A percentile compares a stretch with the other conserved stretches of the same genome.
These are phyloP conservation scores for Siniperca undulata DNA, from an alignment of 2,797 vertebrate species.

Conservation along the genomic window DNA sequence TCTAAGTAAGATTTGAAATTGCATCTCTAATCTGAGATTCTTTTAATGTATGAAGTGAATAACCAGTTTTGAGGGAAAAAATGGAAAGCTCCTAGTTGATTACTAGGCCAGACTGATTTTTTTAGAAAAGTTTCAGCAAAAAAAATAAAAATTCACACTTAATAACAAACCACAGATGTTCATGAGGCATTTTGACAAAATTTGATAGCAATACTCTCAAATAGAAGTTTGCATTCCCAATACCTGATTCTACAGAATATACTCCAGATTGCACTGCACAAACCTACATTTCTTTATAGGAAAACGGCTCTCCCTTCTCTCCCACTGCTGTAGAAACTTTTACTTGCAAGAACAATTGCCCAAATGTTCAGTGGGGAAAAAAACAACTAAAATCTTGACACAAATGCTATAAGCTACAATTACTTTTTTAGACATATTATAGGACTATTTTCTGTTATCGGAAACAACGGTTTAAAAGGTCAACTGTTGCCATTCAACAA, in stretches of 20 bases:
- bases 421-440: background rate
- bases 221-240: background rate
- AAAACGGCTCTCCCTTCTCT: background rate
- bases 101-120: background rate
- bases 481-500: conserved; percentile 12
- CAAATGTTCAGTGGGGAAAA: background rate
- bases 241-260: background rate
- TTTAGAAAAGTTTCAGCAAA: background rate
- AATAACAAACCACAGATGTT: background rate
- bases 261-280: background rate
- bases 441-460: background rate
- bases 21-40: background rate
- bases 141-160: conserved; percentile 5
- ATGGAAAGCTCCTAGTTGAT: background rate
- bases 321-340: background rate
- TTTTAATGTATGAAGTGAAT: background rate
- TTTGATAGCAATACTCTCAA: background rate
- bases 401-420: background rate
- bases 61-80: background rate
- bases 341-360: background rate
- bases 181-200: background rate
- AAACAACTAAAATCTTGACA: background rate
- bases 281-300: background rate
- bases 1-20: background rate
- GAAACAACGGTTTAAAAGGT: conserved; percentile 27